phyloP scores from a whole-genome alignment of 2,888 invertebrate species.

The Synergus gifuensis region DNA sequence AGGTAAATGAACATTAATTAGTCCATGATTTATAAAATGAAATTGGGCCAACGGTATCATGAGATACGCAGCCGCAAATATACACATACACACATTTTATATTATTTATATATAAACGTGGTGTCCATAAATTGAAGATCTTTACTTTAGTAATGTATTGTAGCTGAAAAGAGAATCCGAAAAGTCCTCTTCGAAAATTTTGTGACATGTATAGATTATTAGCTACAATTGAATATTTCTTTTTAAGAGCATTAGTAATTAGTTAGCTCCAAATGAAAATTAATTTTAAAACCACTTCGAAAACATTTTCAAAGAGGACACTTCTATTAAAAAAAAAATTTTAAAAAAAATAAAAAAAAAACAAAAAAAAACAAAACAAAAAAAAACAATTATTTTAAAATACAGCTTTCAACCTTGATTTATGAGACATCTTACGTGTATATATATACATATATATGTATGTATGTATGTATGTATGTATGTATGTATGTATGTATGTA shows the following conservation, averaged over 20 bases:
- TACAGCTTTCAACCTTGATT: not conserved
- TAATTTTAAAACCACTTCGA: not conserved
- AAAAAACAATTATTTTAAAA: not conserved
- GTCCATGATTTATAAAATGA: slow-evolving; percentile 68
- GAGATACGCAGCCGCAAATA: slow-evolving; percentile 58
- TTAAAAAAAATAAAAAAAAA: not conserved
- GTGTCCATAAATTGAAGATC: not conserved
- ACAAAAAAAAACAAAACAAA: no score
- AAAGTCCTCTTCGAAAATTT: not conserved
- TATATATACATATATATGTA: not conserved
- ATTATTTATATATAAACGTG: not conserved
- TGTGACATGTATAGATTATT: not conserved
- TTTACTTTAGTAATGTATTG: not conserved
- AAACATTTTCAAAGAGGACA: not conserved
- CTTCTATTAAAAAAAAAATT: not conserved
- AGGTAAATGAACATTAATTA: slow-evolving; percentile 74
- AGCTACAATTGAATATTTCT: not conserved
- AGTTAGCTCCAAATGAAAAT: not conserved
- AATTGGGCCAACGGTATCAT: slow-evolving; percentile 69
- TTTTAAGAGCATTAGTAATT: not conserved
- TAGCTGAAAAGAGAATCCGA: not conserved
- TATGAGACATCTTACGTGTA: not conserved
- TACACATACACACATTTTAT: not conserved
- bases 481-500: not conserved
- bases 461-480: not conserved